Evolutionary conservation across 2,797 vertebrate species (phyloP), one percentile per base, ranked within the genome.

Genomic region (Danio kyathit): DNA sequence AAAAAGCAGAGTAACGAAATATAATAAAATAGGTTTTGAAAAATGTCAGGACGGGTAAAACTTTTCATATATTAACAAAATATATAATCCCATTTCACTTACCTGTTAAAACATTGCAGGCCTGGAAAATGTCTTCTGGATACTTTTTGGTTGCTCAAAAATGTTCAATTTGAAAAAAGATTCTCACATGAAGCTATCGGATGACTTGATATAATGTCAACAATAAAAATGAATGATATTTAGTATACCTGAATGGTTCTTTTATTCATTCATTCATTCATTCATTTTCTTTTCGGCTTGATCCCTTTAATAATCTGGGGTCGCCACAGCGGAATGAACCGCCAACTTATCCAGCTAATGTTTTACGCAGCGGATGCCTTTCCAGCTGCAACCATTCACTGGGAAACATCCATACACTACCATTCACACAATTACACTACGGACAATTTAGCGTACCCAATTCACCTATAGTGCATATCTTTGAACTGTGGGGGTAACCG

Each of bases 71-170:
- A 49, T 51, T 2, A 44, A 79, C 41, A 66, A 56, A 9, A 41
- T 6, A 52, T 41, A 72, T 17, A 57, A 86, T 82, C 83, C 83
- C 52, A 57, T 29, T 75, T 82, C 71, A 85, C 87, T 83, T 87
- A 89, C 89, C 87, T 86, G 82, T 67, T 60, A 44, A 82, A 82
- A 61, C 79, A 75, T 14, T 75, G 85, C 63, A 74, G 85, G 59
- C 63, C 83, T 63, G 81, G 69, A 83, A 85, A 44, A 72, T 83
- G 74, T 86, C 88, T 82, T 84, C 87, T 77, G 69, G 76, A 79
- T 56, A 81, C 74, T 77, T 83, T 86, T 82, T 80, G 67, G 82
- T 77, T 83, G 82, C 73, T 66, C 69, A 74, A 85, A 83, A 60
- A 8, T 76, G 64, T 60, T 59, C 38, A 76, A 56, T 75, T 60